phyloP scores from a whole-genome alignment of 2,888 invertebrate species.

The Chorisops tibialis region DNA sequence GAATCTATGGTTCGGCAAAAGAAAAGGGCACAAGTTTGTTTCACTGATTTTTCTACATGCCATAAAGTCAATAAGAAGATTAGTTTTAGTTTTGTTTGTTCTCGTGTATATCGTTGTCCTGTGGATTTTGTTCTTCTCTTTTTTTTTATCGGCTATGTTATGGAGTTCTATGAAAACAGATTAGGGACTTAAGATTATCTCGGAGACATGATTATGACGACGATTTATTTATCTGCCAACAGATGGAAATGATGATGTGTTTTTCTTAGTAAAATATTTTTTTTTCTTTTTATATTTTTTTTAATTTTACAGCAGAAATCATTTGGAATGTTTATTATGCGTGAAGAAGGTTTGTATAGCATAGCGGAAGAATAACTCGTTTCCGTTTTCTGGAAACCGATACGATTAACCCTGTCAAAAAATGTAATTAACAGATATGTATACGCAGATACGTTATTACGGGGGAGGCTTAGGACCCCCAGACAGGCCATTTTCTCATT shows the following conservation, averaged over 20 bases:
- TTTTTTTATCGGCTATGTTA: neutral
- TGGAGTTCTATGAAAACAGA: slow-evolving; percentile 14
- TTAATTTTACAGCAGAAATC: too few relatives aligned
- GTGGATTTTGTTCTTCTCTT: neutral
- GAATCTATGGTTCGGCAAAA: slow-evolving; percentile 6
- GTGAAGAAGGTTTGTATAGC: too few relatives aligned
- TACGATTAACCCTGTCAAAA: too few relatives aligned
- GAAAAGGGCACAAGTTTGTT: slow-evolving; percentile 15
- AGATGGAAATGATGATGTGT: too few relatives aligned
- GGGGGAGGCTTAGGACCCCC: too few relatives aligned
- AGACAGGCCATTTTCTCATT: too few relatives aligned
- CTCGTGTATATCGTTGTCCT: slow-evolving; percentile 8
- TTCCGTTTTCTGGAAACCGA: too few relatives aligned
- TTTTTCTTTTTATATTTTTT: too few relatives aligned
- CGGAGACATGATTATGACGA: slow-evolving; percentile 8
- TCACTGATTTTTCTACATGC: slow-evolving; percentile 21
- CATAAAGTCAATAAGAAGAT: slow-evolving; percentile 25
- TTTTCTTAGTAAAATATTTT: slow-evolving; percentile 7
- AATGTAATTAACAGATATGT: too few relatives aligned
- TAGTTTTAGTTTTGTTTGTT: slow-evolving; percentile 18
- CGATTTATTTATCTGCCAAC: slow-evolving; percentile 25
- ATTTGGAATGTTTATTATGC: too few relatives aligned
- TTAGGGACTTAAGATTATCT: neutral
- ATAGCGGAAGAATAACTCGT: too few relatives aligned
- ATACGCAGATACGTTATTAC: too few relatives aligned